Conservation (phyloP, 2,888 invertebrate genomes). For the Leistus spinibarbis region DNA sequence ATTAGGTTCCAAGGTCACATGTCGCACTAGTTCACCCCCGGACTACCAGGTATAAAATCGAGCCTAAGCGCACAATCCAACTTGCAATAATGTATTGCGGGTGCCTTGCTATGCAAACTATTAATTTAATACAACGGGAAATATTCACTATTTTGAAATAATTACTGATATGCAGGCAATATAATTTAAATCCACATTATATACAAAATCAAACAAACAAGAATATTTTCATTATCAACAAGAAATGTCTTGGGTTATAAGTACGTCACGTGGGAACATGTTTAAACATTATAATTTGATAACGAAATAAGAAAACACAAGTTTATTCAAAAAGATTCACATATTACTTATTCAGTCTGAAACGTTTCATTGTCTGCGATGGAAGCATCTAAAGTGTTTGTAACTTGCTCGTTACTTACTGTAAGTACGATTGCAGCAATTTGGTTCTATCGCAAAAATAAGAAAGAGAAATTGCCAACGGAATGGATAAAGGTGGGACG, state of each 20-base stretch:
- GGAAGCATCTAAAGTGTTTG: slow-evolving; percentile 11
- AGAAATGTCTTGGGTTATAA: not conserved
- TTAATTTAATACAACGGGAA: not conserved
- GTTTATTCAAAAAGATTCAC: not conserved
- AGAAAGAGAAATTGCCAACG: slow-evolving; percentile 48
- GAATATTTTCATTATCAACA: not conserved
- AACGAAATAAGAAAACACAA: not conserved
- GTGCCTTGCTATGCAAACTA: no score
- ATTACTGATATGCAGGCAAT: not conserved
- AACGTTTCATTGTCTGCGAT: not conserved
- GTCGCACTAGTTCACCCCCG: no score
- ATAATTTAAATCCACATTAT: not conserved
- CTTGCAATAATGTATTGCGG: no score
- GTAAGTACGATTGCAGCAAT: slow-evolving; percentile 1
- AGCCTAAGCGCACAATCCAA: no score
- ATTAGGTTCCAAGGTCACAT: no score
- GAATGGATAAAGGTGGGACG: slow-evolving; percentile 53
- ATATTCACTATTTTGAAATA: not conserved
- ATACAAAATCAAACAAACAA: not conserved
- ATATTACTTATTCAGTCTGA: not conserved
- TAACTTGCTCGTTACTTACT: slow-evolving; percentile 24
- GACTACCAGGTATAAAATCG: no score
- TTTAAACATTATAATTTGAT: not conserved
- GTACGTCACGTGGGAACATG: not conserved
- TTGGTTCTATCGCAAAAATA: slow-evolving; percentile 43